phyloP scores from a whole-genome alignment of 2,113 vertebrate genomes.

The Sinocyclocheilus rhinocerous region DNA sequence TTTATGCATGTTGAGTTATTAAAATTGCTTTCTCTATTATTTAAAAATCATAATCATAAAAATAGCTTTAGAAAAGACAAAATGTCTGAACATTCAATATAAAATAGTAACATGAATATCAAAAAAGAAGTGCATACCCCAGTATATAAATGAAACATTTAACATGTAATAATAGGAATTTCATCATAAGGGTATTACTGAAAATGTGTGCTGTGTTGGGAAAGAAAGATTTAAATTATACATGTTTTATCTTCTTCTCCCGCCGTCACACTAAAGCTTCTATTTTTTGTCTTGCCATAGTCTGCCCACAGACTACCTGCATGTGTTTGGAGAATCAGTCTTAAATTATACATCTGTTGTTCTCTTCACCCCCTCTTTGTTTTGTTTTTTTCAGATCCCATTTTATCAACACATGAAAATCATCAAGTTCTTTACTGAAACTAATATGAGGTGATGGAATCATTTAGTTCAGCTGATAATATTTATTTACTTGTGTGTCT shows the following conservation, averaged over 20 bases:
- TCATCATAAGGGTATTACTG: background rate
- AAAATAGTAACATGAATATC: background rate
- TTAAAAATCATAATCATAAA: background rate
- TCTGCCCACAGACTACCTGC: background rate
- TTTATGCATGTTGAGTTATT: background rate
- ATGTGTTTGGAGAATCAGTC: background rate
- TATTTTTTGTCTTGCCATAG: background rate
- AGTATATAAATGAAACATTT: background rate
- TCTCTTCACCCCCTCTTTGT: background rate
- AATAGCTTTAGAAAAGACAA: background rate
- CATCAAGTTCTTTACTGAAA: background rate
- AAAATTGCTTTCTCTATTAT: background rate
- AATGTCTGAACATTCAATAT: background rate
- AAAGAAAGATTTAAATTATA: conserved; percentile 11
- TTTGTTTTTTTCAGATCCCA: background rate
- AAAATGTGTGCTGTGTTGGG: background rate
- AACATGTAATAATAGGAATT: background rate
- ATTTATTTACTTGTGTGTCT: background rate
- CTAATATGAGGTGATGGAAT: background rate
- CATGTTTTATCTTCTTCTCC: background rate
- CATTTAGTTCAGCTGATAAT: background rate
- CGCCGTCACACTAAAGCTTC: background rate
- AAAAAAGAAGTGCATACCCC: background rate
- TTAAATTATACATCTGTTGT: background rate
- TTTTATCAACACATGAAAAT: background rate